Evolutionary conservation across 2,797 vertebrate species (phyloP).

Genomic region (Acestrorhynchus altus): DNA sequence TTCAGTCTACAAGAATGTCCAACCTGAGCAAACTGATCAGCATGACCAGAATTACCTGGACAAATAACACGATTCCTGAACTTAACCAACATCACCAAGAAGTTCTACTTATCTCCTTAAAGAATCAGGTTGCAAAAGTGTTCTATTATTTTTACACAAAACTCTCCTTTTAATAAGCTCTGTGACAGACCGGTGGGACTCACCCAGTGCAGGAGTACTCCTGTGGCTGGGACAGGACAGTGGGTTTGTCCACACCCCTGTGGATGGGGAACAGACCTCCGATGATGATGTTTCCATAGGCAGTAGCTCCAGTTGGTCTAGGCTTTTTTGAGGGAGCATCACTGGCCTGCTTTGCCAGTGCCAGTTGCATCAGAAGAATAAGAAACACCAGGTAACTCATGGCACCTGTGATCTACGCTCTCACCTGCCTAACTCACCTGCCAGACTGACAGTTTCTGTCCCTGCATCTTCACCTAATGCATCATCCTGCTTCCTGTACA

Average conservation of each 20-base stretch:
- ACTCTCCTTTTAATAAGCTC: too few species aligned
- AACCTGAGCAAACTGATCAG: too few species aligned
- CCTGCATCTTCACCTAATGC: not conserved
- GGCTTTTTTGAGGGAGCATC: not conserved
- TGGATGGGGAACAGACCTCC: conserved; percentile 87
- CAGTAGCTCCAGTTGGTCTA: conserved; percentile 59
- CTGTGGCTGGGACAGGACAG: conserved; percentile 68
- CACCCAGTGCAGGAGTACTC: conserved; percentile 78
- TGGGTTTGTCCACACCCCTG: conserved; percentile 66
- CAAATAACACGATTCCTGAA: too few species aligned
- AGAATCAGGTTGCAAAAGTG: too few species aligned
- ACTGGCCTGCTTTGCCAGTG: not conserved
- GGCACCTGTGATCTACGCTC: not conserved
- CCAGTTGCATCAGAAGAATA: conserved; percentile 19
- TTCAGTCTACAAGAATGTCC: too few species aligned
- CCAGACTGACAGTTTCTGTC: not conserved
- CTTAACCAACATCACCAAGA: too few species aligned
- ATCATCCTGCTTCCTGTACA: not conserved
- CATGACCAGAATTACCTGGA: too few species aligned
- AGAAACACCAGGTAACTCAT: conserved; percentile 14
- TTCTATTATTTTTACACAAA: not conserved
- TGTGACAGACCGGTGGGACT: conserved; percentile 59
- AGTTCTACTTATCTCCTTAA: too few species aligned
- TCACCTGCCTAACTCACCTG: not conserved
- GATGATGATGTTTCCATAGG: conserved; percentile 83